Evolutionary conservation across 2,113 vertebrate species (phyloP), one percentile per base, ranked within the genome.

Genomic region (Gymnarchus niloticus): DNA sequence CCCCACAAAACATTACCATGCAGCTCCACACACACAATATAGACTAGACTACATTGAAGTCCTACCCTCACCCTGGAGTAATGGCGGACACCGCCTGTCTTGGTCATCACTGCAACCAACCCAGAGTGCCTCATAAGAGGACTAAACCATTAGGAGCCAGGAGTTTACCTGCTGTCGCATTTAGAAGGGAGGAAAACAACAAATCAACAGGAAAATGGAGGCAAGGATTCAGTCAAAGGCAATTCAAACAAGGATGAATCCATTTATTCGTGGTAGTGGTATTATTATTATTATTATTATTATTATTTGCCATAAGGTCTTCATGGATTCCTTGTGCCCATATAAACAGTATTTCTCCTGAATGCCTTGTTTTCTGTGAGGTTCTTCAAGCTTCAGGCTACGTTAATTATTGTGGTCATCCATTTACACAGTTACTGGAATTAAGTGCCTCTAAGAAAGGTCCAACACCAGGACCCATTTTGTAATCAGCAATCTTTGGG

Each of bases 211-310:
- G 41, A 73, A 73, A 17, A 73, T 19, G 33, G 12, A 69, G 28
- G 12, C 28, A 37, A 65, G 10, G 37, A 69, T 17, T 2, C 2
- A 1, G 33, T 5, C 10, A 33, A 65, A 65, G 23, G n/a, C 57
- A 23, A 28, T 33, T 61, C 19, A 33, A 41, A 73, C 65, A 41
- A n/a, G n/a, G n/a, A n/a, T n/a, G n/a, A n/a, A n/a, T n/a, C n/a
- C n/a, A n/a, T n/a, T n/a, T n/a, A n/a, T n/a, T n/a, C n/a, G n/a
- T n/a, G n/a, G n/a, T n/a, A n/a, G n/a, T n/a, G n/a, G n/a, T n/a
- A n/a, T n/a, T n/a, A n/a, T n/a, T n/a, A 37, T 73, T 73, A 73
- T 33, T 73, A 73, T 73, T 73, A 73, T 73, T 73, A n/a, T n/a
- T n/a, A n/a, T n/a, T n/a, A n/a, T n/a, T n/a, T n/a, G n/a, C n/a